Evolutionary conservation across 2,888 invertebrate genomes (phyloP).

Genomic region (Taphrorychus bicolor): DNA sequence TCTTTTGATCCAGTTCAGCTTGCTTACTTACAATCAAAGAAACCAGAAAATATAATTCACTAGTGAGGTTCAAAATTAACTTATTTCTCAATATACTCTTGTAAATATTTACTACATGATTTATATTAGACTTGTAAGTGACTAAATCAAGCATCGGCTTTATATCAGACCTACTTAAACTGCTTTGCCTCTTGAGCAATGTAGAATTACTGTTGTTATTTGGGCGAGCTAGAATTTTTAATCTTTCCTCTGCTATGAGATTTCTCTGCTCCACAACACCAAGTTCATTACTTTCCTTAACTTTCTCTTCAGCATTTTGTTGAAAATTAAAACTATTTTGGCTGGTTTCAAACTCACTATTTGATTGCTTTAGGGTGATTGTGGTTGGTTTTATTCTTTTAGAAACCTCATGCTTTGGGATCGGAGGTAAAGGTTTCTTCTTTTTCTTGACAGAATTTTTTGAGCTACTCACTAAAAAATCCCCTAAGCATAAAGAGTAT

Average conservation of each 20-base stretch:
- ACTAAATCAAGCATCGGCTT: conserved; percentile 62
- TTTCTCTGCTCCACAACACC: conserved; percentile 38
- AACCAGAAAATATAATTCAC: conserved; percentile 74
- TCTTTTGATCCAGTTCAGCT: too few relatives aligned
- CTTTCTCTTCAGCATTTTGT: conserved; percentile 33
- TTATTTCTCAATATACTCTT: conserved; percentile 66
- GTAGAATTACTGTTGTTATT: conserved; percentile 11
- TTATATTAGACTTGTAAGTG: conserved; percentile 62
- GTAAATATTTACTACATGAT: conserved; percentile 67
- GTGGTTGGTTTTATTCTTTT: conserved; percentile 64
- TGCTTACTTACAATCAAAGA: conserved; percentile 66
- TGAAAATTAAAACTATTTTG: conserved; percentile 53
- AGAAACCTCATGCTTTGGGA: conserved; percentile 34
- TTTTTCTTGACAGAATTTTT: conserved; percentile 48
- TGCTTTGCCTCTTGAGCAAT: conserved; percentile 27
- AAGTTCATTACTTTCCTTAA: neutral
- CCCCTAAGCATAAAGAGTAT: conserved; percentile 53
- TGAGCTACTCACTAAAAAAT: conserved; percentile 51
- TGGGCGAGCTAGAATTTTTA: conserved; percentile 44
- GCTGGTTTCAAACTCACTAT: conserved; percentile 43
- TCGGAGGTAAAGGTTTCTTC: conserved; percentile 38
- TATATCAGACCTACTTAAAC: conserved; percentile 49
- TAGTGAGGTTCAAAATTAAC: conserved; percentile 69
- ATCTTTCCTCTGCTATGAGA: conserved; percentile 46
- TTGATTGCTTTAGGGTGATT: conserved; percentile 49